Percentiles rank a stretch among this genome's conserved stretches.
Conservation (phyloP, 2,797 vertebrate species). For the Clarias laeviceps region DNA sequence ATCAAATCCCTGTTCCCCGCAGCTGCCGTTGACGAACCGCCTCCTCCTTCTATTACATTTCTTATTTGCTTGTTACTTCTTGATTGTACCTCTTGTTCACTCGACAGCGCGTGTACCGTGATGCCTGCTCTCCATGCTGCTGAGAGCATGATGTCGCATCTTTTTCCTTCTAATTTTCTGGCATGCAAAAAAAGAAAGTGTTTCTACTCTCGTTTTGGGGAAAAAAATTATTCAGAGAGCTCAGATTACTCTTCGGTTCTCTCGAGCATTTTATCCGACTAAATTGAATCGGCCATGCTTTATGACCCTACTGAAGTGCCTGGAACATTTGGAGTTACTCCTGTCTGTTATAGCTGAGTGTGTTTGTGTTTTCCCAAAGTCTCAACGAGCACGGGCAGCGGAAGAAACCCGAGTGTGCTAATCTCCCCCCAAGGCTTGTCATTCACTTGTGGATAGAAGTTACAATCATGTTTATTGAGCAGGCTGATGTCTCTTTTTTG, state of each 20-base stretch:
- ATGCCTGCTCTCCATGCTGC: constrained; percentile 10
- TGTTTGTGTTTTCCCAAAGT: not conserved
- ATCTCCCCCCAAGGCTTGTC: constrained; percentile 20
- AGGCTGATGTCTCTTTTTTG: not conserved
- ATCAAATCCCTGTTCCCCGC: not conserved
- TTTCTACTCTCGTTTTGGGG: not conserved
- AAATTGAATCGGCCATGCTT: not conserved
- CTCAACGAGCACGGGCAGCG: not conserved
- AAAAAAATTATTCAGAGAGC: not conserved
- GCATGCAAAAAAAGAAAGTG: not conserved
- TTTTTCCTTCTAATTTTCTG: not conserved
- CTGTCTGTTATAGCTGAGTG: not conserved
- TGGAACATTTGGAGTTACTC: constrained; percentile 5
- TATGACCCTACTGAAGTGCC: constrained; percentile 8
- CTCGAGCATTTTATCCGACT: not conserved
- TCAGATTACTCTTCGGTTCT: not conserved
- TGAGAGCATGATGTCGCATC: not conserved
- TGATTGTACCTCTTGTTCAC: constrained; percentile 5
- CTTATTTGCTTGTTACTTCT: not conserved
- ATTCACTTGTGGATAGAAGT: constrained; percentile 21
- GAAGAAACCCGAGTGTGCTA: constrained; percentile 18
- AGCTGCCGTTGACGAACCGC: not conserved
- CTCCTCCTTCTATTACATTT: not conserved
- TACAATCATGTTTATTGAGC: constrained; percentile 6
- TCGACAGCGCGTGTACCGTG: not conserved